Conservation (phyloP, 2,888 invertebrate species). For the Anodontia alba region DNA sequence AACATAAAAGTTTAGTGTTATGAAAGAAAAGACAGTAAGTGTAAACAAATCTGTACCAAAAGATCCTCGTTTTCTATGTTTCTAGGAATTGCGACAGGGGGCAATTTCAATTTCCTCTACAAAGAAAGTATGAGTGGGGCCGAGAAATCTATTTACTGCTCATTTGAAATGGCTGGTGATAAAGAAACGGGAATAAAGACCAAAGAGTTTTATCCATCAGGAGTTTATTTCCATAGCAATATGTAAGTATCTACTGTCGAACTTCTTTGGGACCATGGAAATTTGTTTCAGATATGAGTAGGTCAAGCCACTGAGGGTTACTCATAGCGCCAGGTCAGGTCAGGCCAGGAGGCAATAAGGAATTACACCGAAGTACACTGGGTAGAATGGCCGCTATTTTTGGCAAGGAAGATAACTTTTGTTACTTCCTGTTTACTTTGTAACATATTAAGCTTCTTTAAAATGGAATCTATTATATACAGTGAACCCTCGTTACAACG, state of each 20-base stretch:
- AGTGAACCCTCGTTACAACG: no score
- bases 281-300: no score
- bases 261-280: no score
- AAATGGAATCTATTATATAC: no score
- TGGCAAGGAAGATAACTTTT: no score
- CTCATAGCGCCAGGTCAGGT: no score
- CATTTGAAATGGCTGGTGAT: slow-evolving; percentile 39
- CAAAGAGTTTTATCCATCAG: slow-evolving; percentile 25
- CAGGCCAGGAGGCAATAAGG: background rate
- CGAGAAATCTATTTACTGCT: background rate
- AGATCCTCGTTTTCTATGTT: background rate
- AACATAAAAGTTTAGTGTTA: no score
- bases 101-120: slow-evolving; percentile 34
- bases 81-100: slow-evolving; percentile 38
- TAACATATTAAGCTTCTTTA: no score
- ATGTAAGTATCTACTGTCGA: slow-evolving; percentile 46
- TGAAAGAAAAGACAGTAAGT: no score
- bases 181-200: background rate
- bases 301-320: background rate
- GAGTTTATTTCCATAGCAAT: slow-evolving; percentile 49
- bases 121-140: background rate
- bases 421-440: no score
- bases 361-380: background rate
- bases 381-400: no score
- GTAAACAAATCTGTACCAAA: no score